A percentile compares a stretch with the other conserved stretches of the same genome.
phyloP scores from a whole-genome alignment of 2,888 invertebrate genomes.

The Dioctria linearis region DNA sequence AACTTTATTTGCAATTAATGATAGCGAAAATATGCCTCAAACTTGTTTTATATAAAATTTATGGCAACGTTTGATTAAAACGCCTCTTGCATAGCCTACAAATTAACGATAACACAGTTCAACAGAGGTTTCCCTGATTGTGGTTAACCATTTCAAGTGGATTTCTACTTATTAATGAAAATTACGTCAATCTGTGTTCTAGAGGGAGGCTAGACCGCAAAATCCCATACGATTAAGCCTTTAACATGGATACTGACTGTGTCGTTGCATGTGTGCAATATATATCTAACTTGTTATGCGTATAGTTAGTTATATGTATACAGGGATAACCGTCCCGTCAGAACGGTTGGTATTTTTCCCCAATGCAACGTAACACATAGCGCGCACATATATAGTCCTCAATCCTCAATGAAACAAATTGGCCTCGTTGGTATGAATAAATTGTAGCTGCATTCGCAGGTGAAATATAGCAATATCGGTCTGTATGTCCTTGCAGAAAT shows the following conservation, averaged over 20 bases:
- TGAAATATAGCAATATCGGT: slow-evolving; percentile 45
- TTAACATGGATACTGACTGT: neutral
- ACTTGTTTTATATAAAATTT: slow-evolving; percentile 46
- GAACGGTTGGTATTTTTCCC: slow-evolving; percentile 36
- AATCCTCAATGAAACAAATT: slow-evolving; percentile 46
- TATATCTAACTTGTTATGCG: no score
- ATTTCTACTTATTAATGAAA: slow-evolving; percentile 53
- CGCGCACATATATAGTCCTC: neutral
- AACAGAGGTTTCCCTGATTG: slow-evolving; percentile 41
- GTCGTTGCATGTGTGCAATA: neutral
- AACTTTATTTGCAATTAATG: slow-evolving; percentile 44
- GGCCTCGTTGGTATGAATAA: slow-evolving; percentile 50
- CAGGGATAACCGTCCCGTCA: slow-evolving; percentile 3
- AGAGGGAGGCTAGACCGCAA: slow-evolving; percentile 36
- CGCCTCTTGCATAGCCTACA: slow-evolving; percentile 25
- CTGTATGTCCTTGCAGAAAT: slow-evolving; percentile 45
- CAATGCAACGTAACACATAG: slow-evolving; percentile 10
- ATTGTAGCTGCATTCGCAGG: slow-evolving; percentile 48
- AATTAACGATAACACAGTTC: slow-evolving; percentile 45
- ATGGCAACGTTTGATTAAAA: slow-evolving; percentile 48
- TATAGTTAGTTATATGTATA: neutral
- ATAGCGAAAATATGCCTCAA: slow-evolving; percentile 32
- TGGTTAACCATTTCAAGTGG: slow-evolving; percentile 46
- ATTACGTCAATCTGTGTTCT: slow-evolving; percentile 50
- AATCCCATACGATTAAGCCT: slow-evolving; percentile 47